These are phyloP conservation scores for Dasyurus viverrinus DNA, from an alignment of 2,113 vertebrate genomes.

Conservation along the genomic window DNA sequence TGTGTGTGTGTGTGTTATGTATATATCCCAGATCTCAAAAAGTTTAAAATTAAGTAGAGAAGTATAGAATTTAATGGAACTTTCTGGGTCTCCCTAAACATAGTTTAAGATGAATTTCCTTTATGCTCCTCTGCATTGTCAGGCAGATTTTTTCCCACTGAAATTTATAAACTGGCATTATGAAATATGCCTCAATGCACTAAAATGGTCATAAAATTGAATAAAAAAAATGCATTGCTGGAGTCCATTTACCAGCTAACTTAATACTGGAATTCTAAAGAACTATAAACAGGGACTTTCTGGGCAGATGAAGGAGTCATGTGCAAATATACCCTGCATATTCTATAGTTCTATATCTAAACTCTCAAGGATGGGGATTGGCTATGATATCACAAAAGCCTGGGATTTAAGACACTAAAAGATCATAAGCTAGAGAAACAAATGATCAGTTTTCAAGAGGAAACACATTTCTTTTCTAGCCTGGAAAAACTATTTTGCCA, in stretches of 20 bases:
- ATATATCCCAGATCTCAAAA: background rate
- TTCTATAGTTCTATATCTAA: slow-evolving; percentile 37
- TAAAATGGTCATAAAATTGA: background rate
- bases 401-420: background rate
- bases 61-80: background rate
- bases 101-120: background rate
- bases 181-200: background rate
- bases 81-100: background rate
- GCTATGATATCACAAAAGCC: no score
- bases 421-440: background rate
- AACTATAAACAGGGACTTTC: background rate
- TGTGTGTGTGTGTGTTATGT: background rate
- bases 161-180: slow-evolving; percentile 5
- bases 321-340: background rate
- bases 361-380: background rate
- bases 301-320: background rate
- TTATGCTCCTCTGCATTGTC: background rate
- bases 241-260: no score
- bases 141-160: background rate
- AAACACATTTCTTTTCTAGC: background rate
- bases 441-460: background rate
- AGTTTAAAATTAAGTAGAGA: background rate
- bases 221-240: no score
- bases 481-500: slow-evolving; percentile 29
- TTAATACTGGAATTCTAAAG: no score